Evolutionary conservation across 2,113 vertebrate species (phyloP).

Genomic region (Archilochus colubris): DNA sequence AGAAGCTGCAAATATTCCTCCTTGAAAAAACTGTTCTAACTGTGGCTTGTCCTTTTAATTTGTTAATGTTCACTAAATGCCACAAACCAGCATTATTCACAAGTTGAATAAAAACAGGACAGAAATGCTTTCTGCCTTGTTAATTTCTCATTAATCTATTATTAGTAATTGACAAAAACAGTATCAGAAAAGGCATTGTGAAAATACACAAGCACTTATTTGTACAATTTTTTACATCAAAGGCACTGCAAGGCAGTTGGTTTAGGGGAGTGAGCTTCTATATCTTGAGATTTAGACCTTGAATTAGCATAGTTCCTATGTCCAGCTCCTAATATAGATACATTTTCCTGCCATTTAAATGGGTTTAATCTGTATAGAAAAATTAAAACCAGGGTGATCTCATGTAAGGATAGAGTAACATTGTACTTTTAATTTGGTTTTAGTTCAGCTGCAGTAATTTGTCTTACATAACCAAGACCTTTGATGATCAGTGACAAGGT

Average conservation of each 20-base stretch:
- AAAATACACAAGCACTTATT: not conserved
- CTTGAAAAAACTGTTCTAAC: not conserved
- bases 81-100: not conserved
- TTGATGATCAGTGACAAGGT: not conserved
- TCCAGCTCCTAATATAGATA: conserved; percentile 23
- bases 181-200: not conserved
- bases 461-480: not conserved
- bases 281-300: not conserved
- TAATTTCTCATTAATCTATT: conserved; percentile 1
- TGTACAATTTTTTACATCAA: not conserved
- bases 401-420: not conserved
- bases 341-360: conserved; percentile 9
- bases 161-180: not conserved
- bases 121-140: not conserved
- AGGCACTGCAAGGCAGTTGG: not conserved
- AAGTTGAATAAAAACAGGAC: not conserved
- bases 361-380: conserved; percentile 31
- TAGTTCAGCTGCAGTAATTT: not conserved
- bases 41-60: not conserved
- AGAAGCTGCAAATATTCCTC: not conserved
- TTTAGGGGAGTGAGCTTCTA: fast-evolving
- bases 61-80: not conserved
- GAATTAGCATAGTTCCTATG: not conserved
- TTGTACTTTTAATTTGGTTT: not conserved
- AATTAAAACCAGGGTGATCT: not conserved